Percentiles rank a stretch among this genome's conserved stretches.
phyloP scores from a whole-genome alignment of 1,140 invertebrate species.

The Drosophila willistoni region DNA sequence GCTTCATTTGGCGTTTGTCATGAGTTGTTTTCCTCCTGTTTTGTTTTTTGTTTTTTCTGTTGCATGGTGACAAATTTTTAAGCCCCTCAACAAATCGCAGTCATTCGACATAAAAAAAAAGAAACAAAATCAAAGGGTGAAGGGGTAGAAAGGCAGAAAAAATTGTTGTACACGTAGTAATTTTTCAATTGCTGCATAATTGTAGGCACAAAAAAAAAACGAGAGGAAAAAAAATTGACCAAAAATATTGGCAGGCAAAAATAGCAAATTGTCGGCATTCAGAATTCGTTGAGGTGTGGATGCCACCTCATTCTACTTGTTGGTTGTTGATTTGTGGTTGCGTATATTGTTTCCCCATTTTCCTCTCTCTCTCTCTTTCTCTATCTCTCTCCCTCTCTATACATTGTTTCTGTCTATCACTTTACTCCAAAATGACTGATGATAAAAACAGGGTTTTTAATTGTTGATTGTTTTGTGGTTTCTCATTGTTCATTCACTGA shows the following conservation, averaged over 20 bases:
- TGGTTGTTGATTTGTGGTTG: conserved; percentile 77
- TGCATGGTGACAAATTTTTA: conserved; percentile 73
- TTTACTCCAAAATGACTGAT: neutral
- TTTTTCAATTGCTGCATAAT: conserved; percentile 83
- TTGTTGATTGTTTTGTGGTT: conserved; percentile 60
- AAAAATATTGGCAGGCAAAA: conserved; percentile 73
- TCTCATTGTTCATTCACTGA: conserved; percentile 32
- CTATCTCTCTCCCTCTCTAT: neutral
- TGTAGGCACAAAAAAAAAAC: conserved; percentile 56
- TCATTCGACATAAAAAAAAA: conserved; percentile 14
- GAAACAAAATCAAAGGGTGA: conserved; percentile 8
- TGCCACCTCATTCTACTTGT: conserved; percentile 5
- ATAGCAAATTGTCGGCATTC: conserved; percentile 67
- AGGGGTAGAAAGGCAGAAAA: conserved; percentile 31
- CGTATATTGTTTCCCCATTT: conserved; percentile 34
- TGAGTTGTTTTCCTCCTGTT: conserved; percentile 28
- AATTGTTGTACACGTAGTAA: conserved; percentile 78
- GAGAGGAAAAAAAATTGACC: conserved; percentile 38
- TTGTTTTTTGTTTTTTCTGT: conserved; percentile 47
- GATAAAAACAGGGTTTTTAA: conserved; percentile 54
- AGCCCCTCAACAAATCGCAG: conserved; percentile 44
- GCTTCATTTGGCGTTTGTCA: conserved; percentile 79
- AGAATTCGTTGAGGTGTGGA: conserved; percentile 16
- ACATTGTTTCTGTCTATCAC: neutral
- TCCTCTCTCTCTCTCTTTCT: conserved; percentile 17